Evolutionary conservation across 2,797 vertebrate species (phyloP), one percentile per base, ranked within the genome.

Genomic region (Philypnodon macrostomus): DNA sequence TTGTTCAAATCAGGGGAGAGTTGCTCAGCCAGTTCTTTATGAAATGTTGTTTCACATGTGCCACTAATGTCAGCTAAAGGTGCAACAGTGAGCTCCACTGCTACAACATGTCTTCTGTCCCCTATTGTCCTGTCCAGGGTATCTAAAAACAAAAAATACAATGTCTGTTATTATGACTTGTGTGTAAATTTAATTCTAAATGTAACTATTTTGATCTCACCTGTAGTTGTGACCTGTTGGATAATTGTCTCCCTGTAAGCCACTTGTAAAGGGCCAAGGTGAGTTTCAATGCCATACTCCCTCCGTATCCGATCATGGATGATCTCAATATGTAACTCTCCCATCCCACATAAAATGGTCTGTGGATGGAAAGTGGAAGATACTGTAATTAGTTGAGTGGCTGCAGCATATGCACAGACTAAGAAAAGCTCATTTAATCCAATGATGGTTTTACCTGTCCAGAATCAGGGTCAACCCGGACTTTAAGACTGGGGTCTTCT

Each of bases 401-500:
- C 1, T 31, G 6, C 17, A 4, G 7, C 3, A 9, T 19, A 17
- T 5, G 33, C 49, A 8, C 1, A 8, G 4, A 30, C 11, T 19
- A 1, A 19, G 46, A n/a, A 19, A 47, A 44, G 19, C n/a, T 9
- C 15, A 5, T 1, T 1, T 55, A 42, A 53, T 33, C 7, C 27
- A 12, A 3, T 35, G 37, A 50, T 18, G 19, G 16, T 10, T 63
- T 61, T 90, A 98, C 95, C 87, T 99, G 96, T 69, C 96, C 94
- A 63, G 94, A 96, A 62, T 99, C 94, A 0, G 92, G 86, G 85
- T 99, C 97, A 10, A 82, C 58, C 68, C 88, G 90, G 75, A 97
- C 94, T 91, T 96, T 98, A 29, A 99, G 89, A 69, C 97, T 99
- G 60, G 96, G 97, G 85, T 99, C 97, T 89, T 99, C 96, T 77